Percentiles rank a stretch among this genome's conserved stretches.
phyloP scores from a whole-genome alignment of 2,888 invertebrate species.

The Miltochrista miniata region DNA sequence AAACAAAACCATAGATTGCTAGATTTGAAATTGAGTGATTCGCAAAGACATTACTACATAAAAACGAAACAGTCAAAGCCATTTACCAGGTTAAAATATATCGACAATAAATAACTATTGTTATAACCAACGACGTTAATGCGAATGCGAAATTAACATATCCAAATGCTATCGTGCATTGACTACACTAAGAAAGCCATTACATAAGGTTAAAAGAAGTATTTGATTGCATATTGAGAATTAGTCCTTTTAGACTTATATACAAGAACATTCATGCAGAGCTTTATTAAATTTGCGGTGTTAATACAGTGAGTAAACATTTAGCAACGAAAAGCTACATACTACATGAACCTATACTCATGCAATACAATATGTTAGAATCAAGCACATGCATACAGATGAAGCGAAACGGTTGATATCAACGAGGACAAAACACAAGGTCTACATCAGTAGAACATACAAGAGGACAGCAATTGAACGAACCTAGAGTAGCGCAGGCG shows the following conservation, averaged over 20 bases:
- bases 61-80: no score
- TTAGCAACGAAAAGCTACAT: slow-evolving; percentile 12
- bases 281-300: no score
- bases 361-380: slow-evolving; percentile 14
- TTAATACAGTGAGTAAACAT: slow-evolving; percentile 4
- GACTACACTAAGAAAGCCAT: no score
- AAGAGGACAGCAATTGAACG: slow-evolving; percentile 39
- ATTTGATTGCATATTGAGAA: neutral
- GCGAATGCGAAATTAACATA: no score
- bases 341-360: slow-evolving; percentile 15
- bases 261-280: neutral
- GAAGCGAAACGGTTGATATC: slow-evolving; percentile 15
- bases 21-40: no score
- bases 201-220: neutral
- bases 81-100: no score
- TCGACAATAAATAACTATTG: no score
- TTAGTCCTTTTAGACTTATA: neutral
- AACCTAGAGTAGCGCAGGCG: slow-evolving; percentile 75
- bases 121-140: no score
- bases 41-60: no score
- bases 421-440: slow-evolving; percentile 1
- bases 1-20: no score
- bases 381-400: slow-evolving; percentile 26
- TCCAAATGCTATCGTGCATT: no score
- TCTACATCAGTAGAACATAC: slow-evolving; percentile 16